These are phyloP conservation scores for Megalops cyprinoides DNA, from an alignment of 2,797 vertebrate species.

Conservation along the genomic window DNA sequence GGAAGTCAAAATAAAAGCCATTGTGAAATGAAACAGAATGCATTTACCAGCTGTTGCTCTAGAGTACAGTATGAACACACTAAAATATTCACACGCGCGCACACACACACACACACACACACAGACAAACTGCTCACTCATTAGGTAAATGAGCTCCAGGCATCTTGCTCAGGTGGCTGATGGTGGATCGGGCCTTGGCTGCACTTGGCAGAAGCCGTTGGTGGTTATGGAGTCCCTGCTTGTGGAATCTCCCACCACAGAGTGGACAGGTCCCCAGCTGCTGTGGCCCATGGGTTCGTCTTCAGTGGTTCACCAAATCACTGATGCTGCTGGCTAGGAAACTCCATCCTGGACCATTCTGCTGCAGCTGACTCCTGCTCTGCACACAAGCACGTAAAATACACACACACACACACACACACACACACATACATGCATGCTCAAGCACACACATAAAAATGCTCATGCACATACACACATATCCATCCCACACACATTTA, in stretches of 20 bases:
- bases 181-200: background rate
- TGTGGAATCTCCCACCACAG: background rate
- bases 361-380: background rate
- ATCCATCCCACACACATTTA: background rate
- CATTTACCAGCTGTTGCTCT: constrained; percentile 41
- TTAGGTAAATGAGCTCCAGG: background rate
- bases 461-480: background rate
- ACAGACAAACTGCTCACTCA: too few species aligned
- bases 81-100: background rate
- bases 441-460: too few species aligned
- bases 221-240: background rate
- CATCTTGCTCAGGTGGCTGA: background rate
- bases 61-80: background rate
- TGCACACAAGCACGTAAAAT: background rate
- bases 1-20: constrained; percentile 30
- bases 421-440: constrained; percentile 11
- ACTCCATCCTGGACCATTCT: background rate
- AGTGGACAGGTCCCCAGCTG: background rate
- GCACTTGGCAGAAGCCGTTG: background rate
- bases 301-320: constrained; percentile 25
- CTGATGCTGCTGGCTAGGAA: background rate
- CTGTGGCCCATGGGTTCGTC: constrained; percentile 7
- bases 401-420: background rate
- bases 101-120: background rate
- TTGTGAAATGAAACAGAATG: constrained; percentile 42